Conservation (phyloP, 2,888 invertebrate species). For the Galerucella nymphaeae region DNA sequence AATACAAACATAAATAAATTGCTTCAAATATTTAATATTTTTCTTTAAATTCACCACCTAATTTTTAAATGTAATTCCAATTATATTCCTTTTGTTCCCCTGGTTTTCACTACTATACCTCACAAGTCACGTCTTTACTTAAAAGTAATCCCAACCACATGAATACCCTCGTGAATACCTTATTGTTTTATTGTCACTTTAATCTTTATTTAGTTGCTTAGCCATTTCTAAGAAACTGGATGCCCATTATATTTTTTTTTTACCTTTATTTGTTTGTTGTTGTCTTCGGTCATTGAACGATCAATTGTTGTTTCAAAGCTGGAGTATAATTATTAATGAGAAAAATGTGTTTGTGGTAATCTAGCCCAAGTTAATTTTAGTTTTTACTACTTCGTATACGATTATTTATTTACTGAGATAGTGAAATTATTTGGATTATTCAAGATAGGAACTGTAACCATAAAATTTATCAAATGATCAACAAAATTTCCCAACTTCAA, state of each 20-base stretch:
- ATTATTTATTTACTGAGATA: too few relatives aligned
- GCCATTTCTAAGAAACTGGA: not conserved
- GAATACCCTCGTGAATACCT: not conserved
- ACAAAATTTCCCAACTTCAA: too few relatives aligned
- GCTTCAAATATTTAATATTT: not conserved
- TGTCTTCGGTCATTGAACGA: not conserved
- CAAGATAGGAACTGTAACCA: too few relatives aligned
- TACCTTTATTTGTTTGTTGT: not conserved
- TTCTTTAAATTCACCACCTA: not conserved
- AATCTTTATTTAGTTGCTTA: not conserved
- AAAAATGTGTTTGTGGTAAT: not conserved
- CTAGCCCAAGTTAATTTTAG: not conserved
- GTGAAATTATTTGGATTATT: too few relatives aligned
- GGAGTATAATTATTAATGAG: not conserved
- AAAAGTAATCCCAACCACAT: not conserved
- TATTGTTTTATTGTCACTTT: conserved; percentile 4
- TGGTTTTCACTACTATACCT: not conserved
- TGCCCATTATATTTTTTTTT: not conserved
- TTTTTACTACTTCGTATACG: too few relatives aligned
- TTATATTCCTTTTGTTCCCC: not conserved
- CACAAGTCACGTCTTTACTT: not conserved
- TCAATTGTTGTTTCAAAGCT: not conserved
- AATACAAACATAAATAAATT: too few relatives aligned
- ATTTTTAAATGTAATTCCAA: not conserved
- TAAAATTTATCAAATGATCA: too few relatives aligned